Conservation (phyloP, 2,888 invertebrate species). For the Cheilosia scutellata region DNA sequence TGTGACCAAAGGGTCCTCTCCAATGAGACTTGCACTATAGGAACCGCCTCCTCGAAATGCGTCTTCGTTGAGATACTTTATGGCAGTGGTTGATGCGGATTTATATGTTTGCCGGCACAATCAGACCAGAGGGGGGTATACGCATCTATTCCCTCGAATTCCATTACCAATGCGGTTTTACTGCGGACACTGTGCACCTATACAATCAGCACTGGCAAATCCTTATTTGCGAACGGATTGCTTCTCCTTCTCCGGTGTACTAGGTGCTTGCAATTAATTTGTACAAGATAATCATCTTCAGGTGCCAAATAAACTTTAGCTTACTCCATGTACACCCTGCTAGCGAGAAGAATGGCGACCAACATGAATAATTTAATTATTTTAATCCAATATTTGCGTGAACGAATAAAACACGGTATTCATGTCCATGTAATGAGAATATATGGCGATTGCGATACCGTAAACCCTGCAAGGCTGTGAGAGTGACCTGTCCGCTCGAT, state of each 20-base stretch:
- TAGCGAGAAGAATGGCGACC: slow-evolving; percentile 25
- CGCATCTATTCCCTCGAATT: slow-evolving; percentile 45
- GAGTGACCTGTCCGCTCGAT: slow-evolving; percentile 45
- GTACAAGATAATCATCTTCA: slow-evolving; percentile 84
- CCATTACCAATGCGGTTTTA: slow-evolving; percentile 29
- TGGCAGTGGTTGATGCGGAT: slow-evolving; percentile 47
- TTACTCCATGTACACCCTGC: slow-evolving; percentile 16
- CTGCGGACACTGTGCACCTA: slow-evolving; percentile 8
- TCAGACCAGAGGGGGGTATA: slow-evolving; percentile 21
- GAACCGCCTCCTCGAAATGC: slow-evolving; percentile 64
- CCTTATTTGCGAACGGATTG: slow-evolving; percentile 37
- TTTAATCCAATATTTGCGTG: slow-evolving; percentile 78
- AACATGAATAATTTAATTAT: slow-evolving; percentile 76
- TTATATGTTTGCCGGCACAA: slow-evolving; percentile 49
- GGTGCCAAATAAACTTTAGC: slow-evolving; percentile 84
- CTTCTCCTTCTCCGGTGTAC: background rate
- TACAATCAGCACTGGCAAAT: slow-evolving; percentile 43
- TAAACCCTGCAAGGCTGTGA: slow-evolving; percentile 81
- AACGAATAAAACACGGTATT: slow-evolving; percentile 78
- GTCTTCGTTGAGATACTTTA: slow-evolving; percentile 67
- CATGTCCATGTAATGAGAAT: slow-evolving; percentile 82
- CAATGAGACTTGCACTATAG: slow-evolving; percentile 20
- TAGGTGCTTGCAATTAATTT: slow-evolving; percentile 82
- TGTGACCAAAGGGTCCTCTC: slow-evolving; percentile 16
- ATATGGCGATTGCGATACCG: slow-evolving; percentile 84